A percentile compares a stretch with the other conserved stretches of the same genome.
These are phyloP conservation scores for Bufotes viridis DNA, from an alignment of 2,797 vertebrate genomes.

Conservation along the genomic window DNA sequence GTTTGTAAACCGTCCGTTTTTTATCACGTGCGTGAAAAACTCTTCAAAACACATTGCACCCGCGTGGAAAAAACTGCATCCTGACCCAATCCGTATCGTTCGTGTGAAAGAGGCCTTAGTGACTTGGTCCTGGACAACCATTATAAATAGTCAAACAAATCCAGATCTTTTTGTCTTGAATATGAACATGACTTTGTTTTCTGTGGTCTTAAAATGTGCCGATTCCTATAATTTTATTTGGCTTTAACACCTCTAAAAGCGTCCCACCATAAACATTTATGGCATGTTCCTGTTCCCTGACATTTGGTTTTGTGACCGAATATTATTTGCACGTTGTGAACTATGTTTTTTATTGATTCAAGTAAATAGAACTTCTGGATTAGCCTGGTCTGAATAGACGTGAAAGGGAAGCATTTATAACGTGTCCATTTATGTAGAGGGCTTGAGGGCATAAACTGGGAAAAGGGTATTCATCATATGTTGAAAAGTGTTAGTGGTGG, in stretches of 20 bases:
- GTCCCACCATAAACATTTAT: conserved; percentile 12
- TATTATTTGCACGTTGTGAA: conserved; percentile 24
- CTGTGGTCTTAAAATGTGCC: background rate
- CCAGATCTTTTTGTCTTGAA: background rate
- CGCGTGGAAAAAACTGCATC: too few species aligned
- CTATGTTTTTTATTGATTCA: conserved; percentile 19
- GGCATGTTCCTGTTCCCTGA: conserved; percentile 4
- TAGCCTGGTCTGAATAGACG: background rate
- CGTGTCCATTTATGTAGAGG: conserved; percentile 16
- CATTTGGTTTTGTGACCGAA: conserved; percentile 38
- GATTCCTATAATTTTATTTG: conserved; percentile 19
- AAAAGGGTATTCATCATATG: conserved; percentile 29
- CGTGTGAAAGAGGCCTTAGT: background rate
- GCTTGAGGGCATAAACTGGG: conserved; percentile 26
- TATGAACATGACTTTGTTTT: conserved; percentile 6
- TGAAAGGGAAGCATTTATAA: conserved; percentile 33
- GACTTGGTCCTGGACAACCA: background rate
- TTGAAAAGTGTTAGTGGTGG: conserved; percentile 25
- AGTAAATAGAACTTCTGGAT: conserved; percentile 27
- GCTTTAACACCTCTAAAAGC: conserved; percentile 14
- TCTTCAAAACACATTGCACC: too few species aligned
- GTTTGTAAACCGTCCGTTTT: too few species aligned
- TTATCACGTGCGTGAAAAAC: too few species aligned
- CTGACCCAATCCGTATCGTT: too few species aligned
- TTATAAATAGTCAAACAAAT: background rate